phyloP scores from a whole-genome alignment of 1,140 invertebrate genomes.

The Laodelphax striatellus region DNA sequence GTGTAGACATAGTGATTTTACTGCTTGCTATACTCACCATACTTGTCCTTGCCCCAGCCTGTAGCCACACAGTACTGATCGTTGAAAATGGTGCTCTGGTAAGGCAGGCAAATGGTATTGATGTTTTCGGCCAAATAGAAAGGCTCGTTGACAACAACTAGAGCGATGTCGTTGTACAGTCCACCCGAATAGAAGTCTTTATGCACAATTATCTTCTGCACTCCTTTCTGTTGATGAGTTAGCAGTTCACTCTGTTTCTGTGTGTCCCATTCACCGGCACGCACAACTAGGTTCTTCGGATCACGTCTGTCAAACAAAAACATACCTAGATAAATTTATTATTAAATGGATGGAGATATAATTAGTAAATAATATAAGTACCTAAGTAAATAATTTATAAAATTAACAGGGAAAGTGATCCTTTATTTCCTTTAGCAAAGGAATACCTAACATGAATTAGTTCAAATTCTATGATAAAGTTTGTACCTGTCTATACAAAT shows the following conservation, averaged over 20 bases:
- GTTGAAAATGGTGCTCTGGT: conserved; percentile 1
- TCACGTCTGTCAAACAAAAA: background rate
- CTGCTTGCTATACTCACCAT: conserved; percentile 37
- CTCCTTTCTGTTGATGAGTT: conserved; percentile 55
- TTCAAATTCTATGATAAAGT: too few species aligned
- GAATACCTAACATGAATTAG: too few species aligned
- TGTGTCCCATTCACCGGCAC: conserved; percentile 48
- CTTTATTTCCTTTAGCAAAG: too few species aligned
- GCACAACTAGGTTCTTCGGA: conserved; percentile 11
- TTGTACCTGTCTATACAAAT: too few species aligned
- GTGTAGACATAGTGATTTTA: too few species aligned
- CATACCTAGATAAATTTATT: too few species aligned
- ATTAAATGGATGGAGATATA: too few species aligned
- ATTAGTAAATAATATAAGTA: too few species aligned
- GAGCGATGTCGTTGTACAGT: conserved; percentile 53
- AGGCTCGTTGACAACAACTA: conserved; percentile 45
- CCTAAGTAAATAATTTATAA: too few species aligned
- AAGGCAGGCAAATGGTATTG: background rate
- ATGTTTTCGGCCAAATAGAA: conserved; percentile 32
- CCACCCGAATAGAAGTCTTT: conserved; percentile 37
- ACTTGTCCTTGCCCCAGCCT: conserved; percentile 62
- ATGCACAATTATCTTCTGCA: conserved; percentile 40
- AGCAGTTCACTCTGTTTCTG: conserved; percentile 57
- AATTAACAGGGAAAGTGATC: too few species aligned
- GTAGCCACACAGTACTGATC: conserved; percentile 43